phyloP scores from a whole-genome alignment of 1,140 invertebrate genomes.

The Listronotus bonariensis region DNA sequence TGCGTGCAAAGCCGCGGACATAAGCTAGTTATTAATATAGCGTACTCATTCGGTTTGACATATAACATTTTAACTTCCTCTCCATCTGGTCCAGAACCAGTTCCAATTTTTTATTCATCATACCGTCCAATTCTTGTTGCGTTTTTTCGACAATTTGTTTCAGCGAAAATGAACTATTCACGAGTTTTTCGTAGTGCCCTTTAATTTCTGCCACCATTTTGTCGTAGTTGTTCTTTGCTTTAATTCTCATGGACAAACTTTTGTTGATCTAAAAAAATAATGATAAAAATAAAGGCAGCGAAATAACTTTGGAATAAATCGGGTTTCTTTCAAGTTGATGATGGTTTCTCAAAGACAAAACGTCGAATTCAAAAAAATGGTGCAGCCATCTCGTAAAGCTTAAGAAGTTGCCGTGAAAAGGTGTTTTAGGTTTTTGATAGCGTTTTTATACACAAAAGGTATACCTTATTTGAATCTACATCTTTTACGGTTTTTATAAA shows the following conservation, averaged over 20 bases:
- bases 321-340: no score
- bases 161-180: slow-evolving; percentile 39
- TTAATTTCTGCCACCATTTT: slow-evolving; percentile 45
- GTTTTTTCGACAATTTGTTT: slow-evolving; percentile 29
- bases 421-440: no score
- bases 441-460: no score
- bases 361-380: no score
- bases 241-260: slow-evolving; percentile 44
- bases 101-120: slow-evolving; percentile 49
- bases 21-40: not conserved
- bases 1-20: no score
- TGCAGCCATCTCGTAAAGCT: no score
- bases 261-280: slow-evolving; percentile 43
- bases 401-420: no score
- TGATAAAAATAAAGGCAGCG: not conserved
- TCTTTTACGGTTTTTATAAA: no score
- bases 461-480: no score
- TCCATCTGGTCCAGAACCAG: slow-evolving; percentile 15
- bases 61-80: slow-evolving; percentile 14
- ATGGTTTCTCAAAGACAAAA: no score
- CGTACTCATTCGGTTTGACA: slow-evolving; percentile 11
- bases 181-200: slow-evolving; percentile 40
- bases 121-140: slow-evolving; percentile 38
- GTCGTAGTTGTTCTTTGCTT: slow-evolving; percentile 44
- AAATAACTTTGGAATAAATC: no score